Evolutionary conservation across 2,113 vertebrate genomes (phyloP).

Genomic region (Peromyscus californicus): DNA sequence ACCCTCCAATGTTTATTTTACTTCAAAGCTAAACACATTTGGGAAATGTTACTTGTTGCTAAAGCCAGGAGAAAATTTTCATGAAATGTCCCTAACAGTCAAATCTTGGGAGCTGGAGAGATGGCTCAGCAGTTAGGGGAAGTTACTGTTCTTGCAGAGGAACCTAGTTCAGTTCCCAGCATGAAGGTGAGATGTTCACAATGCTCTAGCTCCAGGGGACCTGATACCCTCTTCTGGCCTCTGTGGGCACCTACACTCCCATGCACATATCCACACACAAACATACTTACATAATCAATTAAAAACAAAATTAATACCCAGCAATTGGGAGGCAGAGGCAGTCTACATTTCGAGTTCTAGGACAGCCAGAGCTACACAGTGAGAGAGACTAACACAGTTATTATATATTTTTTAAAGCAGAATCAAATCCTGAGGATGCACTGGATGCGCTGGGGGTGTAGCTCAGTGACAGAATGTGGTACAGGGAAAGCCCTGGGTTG

Average conservation of each 20-base stretch:
- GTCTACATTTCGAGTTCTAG: not conserved
- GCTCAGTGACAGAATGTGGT: not conserved
- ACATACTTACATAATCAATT: not conserved
- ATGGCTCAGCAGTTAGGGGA: not conserved
- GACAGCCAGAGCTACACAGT: not conserved
- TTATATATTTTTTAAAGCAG: not conserved
- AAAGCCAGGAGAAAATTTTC: not conserved
- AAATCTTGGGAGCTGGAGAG: not conserved
- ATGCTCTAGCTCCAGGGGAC: not conserved
- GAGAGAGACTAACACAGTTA: not conserved
- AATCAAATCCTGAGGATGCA: not conserved
- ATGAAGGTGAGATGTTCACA: not conserved
- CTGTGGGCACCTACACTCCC: not conserved
- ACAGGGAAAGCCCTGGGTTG: not conserved
- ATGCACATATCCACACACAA: not conserved
- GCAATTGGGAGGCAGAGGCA: not conserved
- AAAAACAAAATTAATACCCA: not conserved
- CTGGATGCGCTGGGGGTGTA: not conserved
- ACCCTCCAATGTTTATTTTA: not conserved
- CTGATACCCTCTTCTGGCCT: not conserved
- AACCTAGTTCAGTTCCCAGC: not conserved
- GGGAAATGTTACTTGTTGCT: not conserved
- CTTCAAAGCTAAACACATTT: not conserved
- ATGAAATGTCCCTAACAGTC: not conserved
- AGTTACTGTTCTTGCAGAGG: not conserved